Conservation (phyloP, 2,888 invertebrate genomes). For the Pachydiplax longipennis region DNA sequence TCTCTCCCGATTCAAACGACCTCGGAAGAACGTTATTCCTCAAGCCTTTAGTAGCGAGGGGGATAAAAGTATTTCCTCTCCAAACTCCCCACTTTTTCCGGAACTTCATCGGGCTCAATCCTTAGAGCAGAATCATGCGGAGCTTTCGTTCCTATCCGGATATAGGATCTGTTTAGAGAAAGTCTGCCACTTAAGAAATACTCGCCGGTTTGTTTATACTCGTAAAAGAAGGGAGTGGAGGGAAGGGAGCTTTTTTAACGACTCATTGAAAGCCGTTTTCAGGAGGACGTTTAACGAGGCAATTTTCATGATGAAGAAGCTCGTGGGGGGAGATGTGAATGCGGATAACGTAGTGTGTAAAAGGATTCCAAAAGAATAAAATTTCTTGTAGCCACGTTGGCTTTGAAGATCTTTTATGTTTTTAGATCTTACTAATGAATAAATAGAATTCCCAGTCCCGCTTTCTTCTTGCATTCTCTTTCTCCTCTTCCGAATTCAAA, state of each 20-base stretch:
- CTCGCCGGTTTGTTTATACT: too few species aligned
- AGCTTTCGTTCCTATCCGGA: too few species aligned
- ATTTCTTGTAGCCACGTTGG: neutral
- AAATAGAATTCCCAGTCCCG: neutral
- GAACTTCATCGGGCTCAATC: neutral
- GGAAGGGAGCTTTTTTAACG: neutral
- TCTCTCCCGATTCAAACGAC: neutral
- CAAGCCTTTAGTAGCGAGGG: neutral
- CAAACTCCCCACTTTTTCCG: neutral
- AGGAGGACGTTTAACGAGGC: neutral
- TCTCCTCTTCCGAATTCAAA: neutral
- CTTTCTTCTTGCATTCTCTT: neutral
- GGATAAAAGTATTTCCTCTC: neutral
- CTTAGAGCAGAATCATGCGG: too few species aligned
- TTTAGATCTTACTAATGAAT: neutral
- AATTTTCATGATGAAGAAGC: neutral
- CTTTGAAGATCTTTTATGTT: neutral
- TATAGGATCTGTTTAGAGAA: too few species aligned
- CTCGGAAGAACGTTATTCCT: neutral
- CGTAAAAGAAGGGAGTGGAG: too few species aligned
- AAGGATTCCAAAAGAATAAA: neutral
- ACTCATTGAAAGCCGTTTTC: neutral
- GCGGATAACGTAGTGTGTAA: neutral
- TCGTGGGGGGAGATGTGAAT: neutral
- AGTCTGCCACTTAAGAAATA: too few species aligned